phyloP scores from a whole-genome alignment of 2,797 vertebrate genomes.

The Schizopygopsis pylzovi region DNA sequence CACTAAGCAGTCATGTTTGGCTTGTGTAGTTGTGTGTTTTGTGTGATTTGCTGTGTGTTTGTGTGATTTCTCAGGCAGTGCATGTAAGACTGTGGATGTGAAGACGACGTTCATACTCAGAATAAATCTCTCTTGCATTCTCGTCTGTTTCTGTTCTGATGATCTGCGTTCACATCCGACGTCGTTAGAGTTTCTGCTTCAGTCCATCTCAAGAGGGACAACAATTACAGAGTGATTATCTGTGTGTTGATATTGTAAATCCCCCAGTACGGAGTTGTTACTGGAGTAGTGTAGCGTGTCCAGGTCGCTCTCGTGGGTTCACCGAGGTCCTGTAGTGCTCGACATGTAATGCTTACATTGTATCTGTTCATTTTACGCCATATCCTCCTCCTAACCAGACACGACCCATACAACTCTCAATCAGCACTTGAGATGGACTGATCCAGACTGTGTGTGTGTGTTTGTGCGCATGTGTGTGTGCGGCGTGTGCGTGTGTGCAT shows the following conservation, averaged over 20 bases:
- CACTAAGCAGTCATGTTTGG: neutral
- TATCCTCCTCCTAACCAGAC: no score
- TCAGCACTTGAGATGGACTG: neutral
- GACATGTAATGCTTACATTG: neutral
- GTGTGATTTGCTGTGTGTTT: conserved; percentile 32
- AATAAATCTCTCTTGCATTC: conserved; percentile 37
- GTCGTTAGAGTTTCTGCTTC: neutral
- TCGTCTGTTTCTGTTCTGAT: conserved; percentile 12
- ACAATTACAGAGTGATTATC: neutral
- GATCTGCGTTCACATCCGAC: conserved; percentile 25
- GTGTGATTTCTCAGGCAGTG: conserved; percentile 45
- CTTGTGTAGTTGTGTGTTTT: neutral
- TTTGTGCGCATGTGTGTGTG: no score
- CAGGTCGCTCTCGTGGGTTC: neutral
- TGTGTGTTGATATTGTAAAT: neutral
- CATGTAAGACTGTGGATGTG: conserved; percentile 45
- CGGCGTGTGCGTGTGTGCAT: no score
- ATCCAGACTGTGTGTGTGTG: neutral
- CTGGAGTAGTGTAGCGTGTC: neutral
- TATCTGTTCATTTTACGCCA: no score
- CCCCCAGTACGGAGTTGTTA: neutral
- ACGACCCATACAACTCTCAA: no score
- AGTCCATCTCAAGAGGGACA: neutral
- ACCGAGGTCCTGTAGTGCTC: neutral
- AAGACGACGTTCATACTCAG: conserved; percentile 21